Base-by-base conservation (phyloP, 2,888 invertebrate genomes). In the Torymus auratus region DNA sequence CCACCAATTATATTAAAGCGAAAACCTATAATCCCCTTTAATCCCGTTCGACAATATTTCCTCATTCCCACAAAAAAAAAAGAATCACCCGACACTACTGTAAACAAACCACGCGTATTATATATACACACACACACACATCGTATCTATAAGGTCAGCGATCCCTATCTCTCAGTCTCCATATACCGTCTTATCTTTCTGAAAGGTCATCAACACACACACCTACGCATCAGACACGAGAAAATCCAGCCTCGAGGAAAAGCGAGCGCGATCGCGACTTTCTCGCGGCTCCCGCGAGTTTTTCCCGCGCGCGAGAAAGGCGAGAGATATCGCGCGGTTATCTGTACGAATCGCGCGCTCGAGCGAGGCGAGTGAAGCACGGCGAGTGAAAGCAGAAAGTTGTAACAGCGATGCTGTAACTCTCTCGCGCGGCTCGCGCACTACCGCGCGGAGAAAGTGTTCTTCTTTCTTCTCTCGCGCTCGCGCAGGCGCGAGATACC, bases 391-490 rank as follows among this genome's bases (percentile, higher is more conserved):
- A 77, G 84, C 85, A 86, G 85, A 82, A 83, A 83, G 85, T 88
- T 88, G 89, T 89, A 88, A 89, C 85, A 77, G 85, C 88, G 88
- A 88, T 88, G 88, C 88, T 87, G 88, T 88, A 88, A 88, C 88
- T 83, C 83, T 78, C 83, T 70, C 67, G 70, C 60, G 14, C 52
- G 1, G 41, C 41, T 1, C 5, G 7, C 41, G 41, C 41, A 10
- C 84, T n/a, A n/a, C n/a, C n/a, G n/a, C 78, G 83, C 82, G 85
- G 90, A 89, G 90, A 90, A 90, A 90, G 90, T 91, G 88, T 86
- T 89, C 88, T 87, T 89, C 88, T 89, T 88, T 88, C 12, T 50
- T 50, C 52, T 87, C 87, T 88, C 87, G 80, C 87, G 80, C 80
- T 80, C 82, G 70, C 56, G 20, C 69, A n/a, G 20, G 78, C 71